Conservation (phyloP, 1,140 invertebrate genomes). For the Procambarus virginalis region DNA sequence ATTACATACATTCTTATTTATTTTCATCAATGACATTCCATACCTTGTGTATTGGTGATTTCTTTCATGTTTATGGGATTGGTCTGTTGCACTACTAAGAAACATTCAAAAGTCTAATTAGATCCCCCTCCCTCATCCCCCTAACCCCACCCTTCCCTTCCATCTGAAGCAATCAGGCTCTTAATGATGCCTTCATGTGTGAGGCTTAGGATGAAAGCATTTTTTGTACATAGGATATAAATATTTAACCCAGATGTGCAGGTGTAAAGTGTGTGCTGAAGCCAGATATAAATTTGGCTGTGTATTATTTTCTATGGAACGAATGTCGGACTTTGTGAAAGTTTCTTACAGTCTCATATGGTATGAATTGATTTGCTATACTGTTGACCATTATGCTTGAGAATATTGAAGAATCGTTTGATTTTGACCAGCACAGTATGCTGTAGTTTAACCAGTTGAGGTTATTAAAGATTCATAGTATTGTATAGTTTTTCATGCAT, state of each 20-base stretch:
- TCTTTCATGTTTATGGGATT: background rate
- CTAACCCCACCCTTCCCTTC: too few relatives aligned
- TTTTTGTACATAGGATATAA: background rate
- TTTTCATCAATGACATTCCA: slow-evolving; percentile 8
- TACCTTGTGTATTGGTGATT: background rate
- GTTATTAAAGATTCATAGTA: background rate
- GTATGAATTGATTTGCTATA: background rate
- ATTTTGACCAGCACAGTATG: background rate
- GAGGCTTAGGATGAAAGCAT: background rate
- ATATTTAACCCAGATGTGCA: background rate
- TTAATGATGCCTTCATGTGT: background rate
- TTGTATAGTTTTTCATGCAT: background rate
- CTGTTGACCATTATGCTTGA: background rate
- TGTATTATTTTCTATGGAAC: background rate
- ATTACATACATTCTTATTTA: background rate
- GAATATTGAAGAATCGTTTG: background rate
- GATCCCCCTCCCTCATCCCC: background rate
- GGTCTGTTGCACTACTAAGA: background rate
- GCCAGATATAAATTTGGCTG: background rate
- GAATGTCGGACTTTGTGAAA: slow-evolving; percentile 11
- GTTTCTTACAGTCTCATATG: background rate
- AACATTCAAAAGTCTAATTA: background rate
- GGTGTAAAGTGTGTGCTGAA: background rate
- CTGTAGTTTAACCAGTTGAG: background rate
- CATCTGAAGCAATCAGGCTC: background rate